These are phyloP conservation scores for Actinia tenebrosa DNA, from an alignment of 64 coral and sea anemone genomes.

Conservation along the genomic window DNA sequence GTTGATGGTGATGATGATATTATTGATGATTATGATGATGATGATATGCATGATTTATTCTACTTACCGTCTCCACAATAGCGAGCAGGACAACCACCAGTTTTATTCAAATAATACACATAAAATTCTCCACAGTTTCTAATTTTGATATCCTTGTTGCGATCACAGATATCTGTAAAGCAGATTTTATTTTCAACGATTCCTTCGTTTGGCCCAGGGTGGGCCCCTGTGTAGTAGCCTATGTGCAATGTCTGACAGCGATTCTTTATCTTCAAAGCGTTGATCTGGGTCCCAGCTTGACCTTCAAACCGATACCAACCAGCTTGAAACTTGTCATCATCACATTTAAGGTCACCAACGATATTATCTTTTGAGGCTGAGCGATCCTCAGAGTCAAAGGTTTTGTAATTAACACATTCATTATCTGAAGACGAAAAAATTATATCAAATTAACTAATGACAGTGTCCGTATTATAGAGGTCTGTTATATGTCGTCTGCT, in stretches of 20 bases:
- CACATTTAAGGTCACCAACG: neutral
- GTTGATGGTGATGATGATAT: neutral
- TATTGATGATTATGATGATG: too few relatives aligned
- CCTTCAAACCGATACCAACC: neutral
- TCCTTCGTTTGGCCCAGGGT: neutral
- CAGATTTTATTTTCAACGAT: neutral
- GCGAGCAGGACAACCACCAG: neutral
- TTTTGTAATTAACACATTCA: conserved; percentile 2
- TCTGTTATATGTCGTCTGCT: neutral
- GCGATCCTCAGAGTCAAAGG: neutral
- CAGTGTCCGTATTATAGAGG: neutral
- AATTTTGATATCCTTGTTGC: neutral
- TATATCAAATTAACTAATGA: too few relatives aligned
- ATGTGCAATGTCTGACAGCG: neutral
- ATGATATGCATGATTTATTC: neutral
- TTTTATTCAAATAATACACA: neutral
- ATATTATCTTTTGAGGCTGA: neutral
- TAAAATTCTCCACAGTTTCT: neutral
- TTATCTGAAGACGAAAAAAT: neutral
- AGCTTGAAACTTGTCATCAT: neutral
- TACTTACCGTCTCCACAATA: neutral
- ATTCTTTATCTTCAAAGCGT: neutral
- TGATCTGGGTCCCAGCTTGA: neutral
- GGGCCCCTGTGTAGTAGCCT: neutral
- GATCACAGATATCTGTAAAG: neutral